Percentiles rank a stretch among this genome's conserved stretches.
Evolutionary conservation across 1,140 invertebrate species (phyloP).

Genomic region (Bombyx mori): DNA sequence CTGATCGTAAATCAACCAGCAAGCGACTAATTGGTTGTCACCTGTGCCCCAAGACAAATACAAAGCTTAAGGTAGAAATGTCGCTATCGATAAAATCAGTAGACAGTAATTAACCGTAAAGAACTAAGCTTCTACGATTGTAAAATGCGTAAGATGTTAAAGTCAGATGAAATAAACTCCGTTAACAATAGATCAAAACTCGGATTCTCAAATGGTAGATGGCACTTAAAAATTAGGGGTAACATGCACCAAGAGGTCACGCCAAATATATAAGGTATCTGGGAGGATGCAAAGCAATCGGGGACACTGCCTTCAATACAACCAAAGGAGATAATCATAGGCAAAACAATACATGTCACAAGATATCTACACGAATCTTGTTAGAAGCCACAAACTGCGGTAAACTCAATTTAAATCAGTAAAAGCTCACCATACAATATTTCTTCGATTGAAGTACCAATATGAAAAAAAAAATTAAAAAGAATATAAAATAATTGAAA

Average conservation of each 20-base stretch:
- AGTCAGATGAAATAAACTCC: conserved; percentile 29
- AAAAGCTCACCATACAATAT: conserved; percentile 40
- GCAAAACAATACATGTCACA: conserved; percentile 50
- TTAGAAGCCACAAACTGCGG: conserved; percentile 32
- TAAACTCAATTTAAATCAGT: conserved; percentile 27
- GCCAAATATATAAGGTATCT: conserved; percentile 62
- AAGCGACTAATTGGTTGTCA: conserved; percentile 49
- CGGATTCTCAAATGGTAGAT: conserved; percentile 1
- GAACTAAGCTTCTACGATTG: conserved; percentile 57
- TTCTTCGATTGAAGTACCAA: conserved; percentile 30
- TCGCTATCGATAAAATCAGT: conserved; percentile 20
- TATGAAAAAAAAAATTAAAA: conserved; percentile 29
- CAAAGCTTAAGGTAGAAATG: conserved; percentile 49
- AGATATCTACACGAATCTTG: conserved; percentile 37
- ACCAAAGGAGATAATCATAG: conserved; percentile 61
- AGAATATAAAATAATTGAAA: conserved; percentile 29
- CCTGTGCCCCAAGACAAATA: conserved; percentile 48
- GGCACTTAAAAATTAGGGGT: conserved; percentile 28
- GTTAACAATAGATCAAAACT: conserved; percentile 27
- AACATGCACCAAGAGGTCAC: conserved; percentile 70
- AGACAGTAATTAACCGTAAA: conserved; percentile 27
- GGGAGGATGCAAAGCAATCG: conserved; percentile 68
- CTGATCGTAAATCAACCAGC: conserved; percentile 33
- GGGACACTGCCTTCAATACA: conserved; percentile 69
- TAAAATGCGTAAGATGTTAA: conserved; percentile 36